phyloP scores from a whole-genome alignment of 2,888 invertebrate genomes.

The Microctonus hyperodae region DNA sequence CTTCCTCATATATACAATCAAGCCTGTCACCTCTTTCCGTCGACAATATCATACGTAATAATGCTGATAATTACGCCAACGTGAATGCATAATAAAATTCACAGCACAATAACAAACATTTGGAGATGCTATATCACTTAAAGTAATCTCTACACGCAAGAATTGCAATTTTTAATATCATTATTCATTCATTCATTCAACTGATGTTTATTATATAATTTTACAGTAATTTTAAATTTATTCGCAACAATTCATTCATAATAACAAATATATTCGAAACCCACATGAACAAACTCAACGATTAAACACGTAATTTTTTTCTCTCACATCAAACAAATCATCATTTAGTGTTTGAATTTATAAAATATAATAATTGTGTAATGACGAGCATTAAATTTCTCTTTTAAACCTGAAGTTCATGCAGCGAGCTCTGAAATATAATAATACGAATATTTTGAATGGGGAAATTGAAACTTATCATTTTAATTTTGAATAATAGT shows the following conservation, averaged over 20 bases:
- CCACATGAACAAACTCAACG: not conserved
- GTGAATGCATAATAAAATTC: constrained; percentile 47
- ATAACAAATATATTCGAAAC: not conserved
- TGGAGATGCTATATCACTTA: constrained; percentile 37
- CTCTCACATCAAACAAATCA: not conserved
- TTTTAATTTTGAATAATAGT: not conserved
- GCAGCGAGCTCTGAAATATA: not conserved
- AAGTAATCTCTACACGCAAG: constrained; percentile 39
- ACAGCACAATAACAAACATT: constrained; percentile 40
- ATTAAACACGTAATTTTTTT: not conserved
- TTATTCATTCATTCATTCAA: constrained; percentile 10
- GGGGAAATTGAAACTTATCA: not conserved
- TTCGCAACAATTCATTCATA: constrained; percentile 11
- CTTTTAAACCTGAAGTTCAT: not conserved
- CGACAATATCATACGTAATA: constrained; percentile 40
- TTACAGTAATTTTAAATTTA: constrained; percentile 18
- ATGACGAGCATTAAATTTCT: not conserved
- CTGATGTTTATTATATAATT: constrained; percentile 35
- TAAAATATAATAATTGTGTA: not conserved
- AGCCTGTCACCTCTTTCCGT: constrained; percentile 17
- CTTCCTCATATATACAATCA: constrained; percentile 4
- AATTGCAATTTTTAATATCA: constrained; percentile 29
- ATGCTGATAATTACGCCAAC: constrained; percentile 49
- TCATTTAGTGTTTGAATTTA: not conserved
- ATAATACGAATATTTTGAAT: not conserved